Percentiles rank a stretch among this genome's conserved stretches.
Evolutionary conservation across 2,888 invertebrate species (phyloP).

Genomic region (Octodonta nipae): DNA sequence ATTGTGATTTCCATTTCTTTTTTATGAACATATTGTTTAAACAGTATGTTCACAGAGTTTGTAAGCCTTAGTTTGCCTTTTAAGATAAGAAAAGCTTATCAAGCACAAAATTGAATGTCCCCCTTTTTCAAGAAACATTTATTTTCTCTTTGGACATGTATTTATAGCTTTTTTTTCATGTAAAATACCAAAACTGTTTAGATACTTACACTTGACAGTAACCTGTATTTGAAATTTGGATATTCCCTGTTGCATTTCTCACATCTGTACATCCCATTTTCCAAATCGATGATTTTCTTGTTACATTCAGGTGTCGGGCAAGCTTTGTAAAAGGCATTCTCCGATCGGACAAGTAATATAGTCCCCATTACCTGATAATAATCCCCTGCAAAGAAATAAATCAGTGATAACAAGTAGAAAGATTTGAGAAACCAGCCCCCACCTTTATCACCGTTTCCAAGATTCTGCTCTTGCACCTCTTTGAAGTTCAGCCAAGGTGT

Average conservation of each 20-base stretch:
- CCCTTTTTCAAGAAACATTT: too few relatives aligned
- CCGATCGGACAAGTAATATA: constrained; percentile 62
- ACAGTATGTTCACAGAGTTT: too few relatives aligned
- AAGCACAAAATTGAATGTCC: too few relatives aligned
- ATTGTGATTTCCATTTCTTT: too few relatives aligned
- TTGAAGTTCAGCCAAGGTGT: constrained; percentile 63
- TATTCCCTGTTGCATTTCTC: constrained; percentile 85
- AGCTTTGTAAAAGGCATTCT: constrained; percentile 81
- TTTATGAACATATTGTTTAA: too few relatives aligned
- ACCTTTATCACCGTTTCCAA: constrained; percentile 58
- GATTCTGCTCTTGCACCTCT: constrained; percentile 56
- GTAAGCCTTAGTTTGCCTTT: too few relatives aligned
- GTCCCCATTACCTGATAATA: constrained; percentile 69
- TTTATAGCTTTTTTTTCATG: background rate
- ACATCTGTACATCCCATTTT: constrained; percentile 79
- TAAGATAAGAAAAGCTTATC: too few relatives aligned
- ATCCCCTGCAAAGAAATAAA: constrained; percentile 39
- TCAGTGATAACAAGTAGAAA: background rate
- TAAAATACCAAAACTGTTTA: background rate
- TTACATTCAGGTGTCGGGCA: constrained; percentile 84
- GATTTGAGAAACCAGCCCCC: background rate
- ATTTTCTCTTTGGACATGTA: too few relatives aligned
- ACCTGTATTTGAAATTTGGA: constrained; percentile 73
- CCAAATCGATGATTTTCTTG: constrained; percentile 84
- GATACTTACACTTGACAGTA: constrained; percentile 61